Percentiles rank a stretch among this genome's conserved stretches.
Conservation (phyloP, 2,113 vertebrate species). For the Psilopsiagon aymara region DNA sequence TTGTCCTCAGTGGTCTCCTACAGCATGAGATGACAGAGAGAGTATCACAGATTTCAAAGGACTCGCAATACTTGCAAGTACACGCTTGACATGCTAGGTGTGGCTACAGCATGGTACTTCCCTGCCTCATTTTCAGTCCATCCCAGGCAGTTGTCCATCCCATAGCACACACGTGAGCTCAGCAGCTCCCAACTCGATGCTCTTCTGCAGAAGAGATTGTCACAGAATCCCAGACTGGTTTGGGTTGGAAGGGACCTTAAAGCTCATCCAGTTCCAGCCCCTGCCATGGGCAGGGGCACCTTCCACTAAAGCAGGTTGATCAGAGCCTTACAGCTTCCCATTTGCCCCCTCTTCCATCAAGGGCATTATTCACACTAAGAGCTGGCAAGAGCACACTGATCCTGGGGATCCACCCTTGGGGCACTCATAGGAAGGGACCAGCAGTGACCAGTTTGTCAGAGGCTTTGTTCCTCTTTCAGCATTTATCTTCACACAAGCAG, state of each 20-base stretch:
- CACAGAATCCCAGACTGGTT: background rate
- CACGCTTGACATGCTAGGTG: fast-evolving
- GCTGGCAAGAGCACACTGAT: background rate
- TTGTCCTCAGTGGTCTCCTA: background rate
- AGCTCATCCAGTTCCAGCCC: background rate
- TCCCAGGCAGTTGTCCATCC: background rate
- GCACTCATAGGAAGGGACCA: background rate
- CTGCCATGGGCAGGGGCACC: background rate
- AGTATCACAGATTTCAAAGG: background rate
- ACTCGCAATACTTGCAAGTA: background rate
- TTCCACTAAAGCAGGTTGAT: background rate
- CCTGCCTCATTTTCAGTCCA: background rate
- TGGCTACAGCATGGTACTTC: background rate
- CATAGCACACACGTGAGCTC: fast-evolving
- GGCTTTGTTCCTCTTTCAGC: background rate
- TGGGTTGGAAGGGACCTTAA: background rate
- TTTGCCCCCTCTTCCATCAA: background rate
- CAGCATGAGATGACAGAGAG: background rate
- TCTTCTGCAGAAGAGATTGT: background rate
- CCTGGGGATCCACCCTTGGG: background rate
- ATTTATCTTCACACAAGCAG: background rate
- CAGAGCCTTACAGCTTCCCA: background rate
- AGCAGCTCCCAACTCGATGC: background rate
- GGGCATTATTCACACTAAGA: background rate
- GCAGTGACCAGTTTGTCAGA: background rate